phyloP scores from a whole-genome alignment of 2,797 vertebrate species.

The Valencia hispanica region DNA sequence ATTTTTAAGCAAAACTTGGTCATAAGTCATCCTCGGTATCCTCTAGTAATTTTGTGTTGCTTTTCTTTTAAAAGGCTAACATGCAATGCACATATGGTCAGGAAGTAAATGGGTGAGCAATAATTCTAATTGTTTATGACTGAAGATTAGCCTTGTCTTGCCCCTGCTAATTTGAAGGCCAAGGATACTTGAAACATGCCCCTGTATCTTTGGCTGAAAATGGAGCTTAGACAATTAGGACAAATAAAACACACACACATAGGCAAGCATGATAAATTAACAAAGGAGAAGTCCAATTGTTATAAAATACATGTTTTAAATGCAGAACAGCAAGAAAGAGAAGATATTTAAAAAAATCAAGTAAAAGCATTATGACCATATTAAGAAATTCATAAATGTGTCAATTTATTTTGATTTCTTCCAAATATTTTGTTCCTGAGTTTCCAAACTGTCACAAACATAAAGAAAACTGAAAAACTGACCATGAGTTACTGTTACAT shows the following conservation, averaged over 20 bases:
- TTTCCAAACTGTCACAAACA: constrained; percentile 33
- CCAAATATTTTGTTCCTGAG: not conserved
- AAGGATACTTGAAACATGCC: constrained; percentile 2
- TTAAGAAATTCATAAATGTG: constrained; percentile 23
- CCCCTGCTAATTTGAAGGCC: constrained; percentile 13
- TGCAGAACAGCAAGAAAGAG: not conserved
- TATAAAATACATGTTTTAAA: constrained; percentile 12
- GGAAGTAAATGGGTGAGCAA: constrained; percentile 6
- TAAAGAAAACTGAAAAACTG: constrained; percentile 35
- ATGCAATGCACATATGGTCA: constrained; percentile 17
- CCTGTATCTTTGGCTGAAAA: not conserved
- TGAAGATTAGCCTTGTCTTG: constrained; percentile 20
- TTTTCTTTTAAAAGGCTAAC: constrained; percentile 16
- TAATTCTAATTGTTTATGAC: constrained; percentile 12
- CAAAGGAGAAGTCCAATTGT: constrained; percentile 11
- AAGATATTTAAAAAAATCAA: not conserved
- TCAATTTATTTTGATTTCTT: constrained; percentile 7
- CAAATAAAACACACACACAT: not conserved
- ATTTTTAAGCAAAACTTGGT: not conserved
- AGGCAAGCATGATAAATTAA: not conserved
- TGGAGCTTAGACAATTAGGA: constrained; percentile 9
- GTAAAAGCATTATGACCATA: constrained; percentile 20
- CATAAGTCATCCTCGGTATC: not conserved
- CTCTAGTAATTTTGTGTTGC: not conserved
- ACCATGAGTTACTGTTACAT: constrained; percentile 50